A percentile compares a stretch with the other conserved stretches of the same genome.
Evolutionary conservation across 2,888 invertebrate genomes (phyloP).

Genomic region (Lithophane leautieri): DNA sequence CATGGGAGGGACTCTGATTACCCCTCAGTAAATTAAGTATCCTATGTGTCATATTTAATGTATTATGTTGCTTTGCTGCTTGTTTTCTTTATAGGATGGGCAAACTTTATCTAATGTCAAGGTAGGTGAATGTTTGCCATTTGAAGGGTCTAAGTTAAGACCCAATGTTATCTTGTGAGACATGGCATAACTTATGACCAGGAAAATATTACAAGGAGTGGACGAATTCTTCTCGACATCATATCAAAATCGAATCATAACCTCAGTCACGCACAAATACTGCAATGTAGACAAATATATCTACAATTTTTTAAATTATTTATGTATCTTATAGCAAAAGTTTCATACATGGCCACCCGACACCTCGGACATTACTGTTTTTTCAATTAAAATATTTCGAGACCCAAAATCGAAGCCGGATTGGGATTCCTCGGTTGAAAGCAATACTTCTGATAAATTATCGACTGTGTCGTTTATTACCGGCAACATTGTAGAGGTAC

Average conservation of each 20-base stretch:
- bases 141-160: constrained; percentile 16
- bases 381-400: constrained; percentile 63
- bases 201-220: constrained; percentile 15
- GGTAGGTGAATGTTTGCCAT: constrained; percentile 20
- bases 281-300: constrained; percentile 13
- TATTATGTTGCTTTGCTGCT: constrained; percentile 31
- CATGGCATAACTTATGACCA: constrained; percentile 11
- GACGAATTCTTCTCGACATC: neutral
- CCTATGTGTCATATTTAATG: constrained; percentile 54
- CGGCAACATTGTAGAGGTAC: constrained; percentile 62
- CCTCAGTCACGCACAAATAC: neutral
- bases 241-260: neutral
- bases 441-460: constrained; percentile 70
- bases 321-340: constrained; percentile 18
- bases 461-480: constrained; percentile 65
- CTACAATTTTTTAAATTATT: constrained; percentile 33
- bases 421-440: constrained; percentile 61
- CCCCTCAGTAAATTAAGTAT: constrained; percentile 52
- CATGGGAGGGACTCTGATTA: constrained; percentile 52
- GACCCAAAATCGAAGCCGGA: constrained; percentile 54
- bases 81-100: constrained; percentile 42
- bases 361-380: constrained; percentile 48
- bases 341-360: constrained; percentile 28
- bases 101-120: constrained; percentile 50
- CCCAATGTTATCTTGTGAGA: neutral